Evolutionary conservation across 2,888 invertebrate species (phyloP).

Genomic region (Idaea dimidiata): DNA sequence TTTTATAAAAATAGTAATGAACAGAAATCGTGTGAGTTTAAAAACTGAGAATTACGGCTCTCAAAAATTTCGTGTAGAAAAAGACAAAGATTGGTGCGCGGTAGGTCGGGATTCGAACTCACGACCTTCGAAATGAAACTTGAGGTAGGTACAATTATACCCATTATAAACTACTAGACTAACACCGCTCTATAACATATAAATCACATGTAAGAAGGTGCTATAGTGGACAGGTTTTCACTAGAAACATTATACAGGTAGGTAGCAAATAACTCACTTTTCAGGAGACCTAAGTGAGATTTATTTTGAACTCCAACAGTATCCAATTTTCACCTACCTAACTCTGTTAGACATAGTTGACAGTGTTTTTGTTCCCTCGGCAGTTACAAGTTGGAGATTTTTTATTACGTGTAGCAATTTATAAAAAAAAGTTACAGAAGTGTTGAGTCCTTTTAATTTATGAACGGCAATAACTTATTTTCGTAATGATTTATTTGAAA

Average conservation of each 20-base stretch:
- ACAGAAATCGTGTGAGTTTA: too few relatives aligned
- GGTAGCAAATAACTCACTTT: background rate
- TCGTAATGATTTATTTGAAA: constrained; percentile 26
- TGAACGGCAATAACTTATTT: constrained; percentile 29
- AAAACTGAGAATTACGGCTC: too few relatives aligned
- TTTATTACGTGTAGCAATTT: constrained; percentile 31
- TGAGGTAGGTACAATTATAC: too few relatives aligned
- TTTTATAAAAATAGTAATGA: too few relatives aligned
- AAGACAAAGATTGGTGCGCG: too few relatives aligned
- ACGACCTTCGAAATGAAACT: too few relatives aligned
- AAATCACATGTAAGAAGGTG: too few relatives aligned
- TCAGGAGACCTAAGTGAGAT: background rate
- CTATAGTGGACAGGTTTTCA: too few relatives aligned
- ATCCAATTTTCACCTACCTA: background rate
- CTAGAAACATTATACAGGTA: background rate
- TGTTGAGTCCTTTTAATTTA: constrained; percentile 34
- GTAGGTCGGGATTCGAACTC: too few relatives aligned
- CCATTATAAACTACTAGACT: too few relatives aligned
- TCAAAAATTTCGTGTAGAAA: too few relatives aligned
- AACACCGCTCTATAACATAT: too few relatives aligned
- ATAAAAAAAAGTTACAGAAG: constrained; percentile 28
- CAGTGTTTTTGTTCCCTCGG: constrained; percentile 5
- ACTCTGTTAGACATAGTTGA: background rate
- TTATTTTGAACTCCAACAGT: background rate
- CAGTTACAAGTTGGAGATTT: constrained; percentile 20